Base-by-base conservation (phyloP, 2,113 vertebrate species). In the Paralichthys olivaceus region DNA sequence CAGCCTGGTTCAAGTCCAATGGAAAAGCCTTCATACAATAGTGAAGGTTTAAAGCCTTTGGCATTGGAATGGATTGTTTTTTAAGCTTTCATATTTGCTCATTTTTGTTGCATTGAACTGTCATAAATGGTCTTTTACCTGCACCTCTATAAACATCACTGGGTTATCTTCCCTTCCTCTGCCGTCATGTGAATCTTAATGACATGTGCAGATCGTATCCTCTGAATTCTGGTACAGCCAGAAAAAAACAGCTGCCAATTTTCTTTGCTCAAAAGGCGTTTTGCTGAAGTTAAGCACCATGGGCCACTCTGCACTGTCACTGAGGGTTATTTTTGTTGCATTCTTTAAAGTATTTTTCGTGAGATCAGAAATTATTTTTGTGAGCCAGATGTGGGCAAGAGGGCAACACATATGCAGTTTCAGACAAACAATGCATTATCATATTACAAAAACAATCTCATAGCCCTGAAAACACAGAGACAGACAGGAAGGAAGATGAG, bases 391-490 rank as follows among this genome's bases (percentile, higher is more conserved):
- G 69, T 77, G 58, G 84, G 75, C 71, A 84, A 69, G 40, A 83
- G 81, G 79, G 69, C 75, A 81, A 68, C 74, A 61, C 75, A 72
- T 83, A 76, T 75, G 59, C 85, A 80, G 60, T 68, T 70, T 76
- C 70, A 85, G 66, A 86, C 64, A 89, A 89, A 84, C 72, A 89
- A 80, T 69, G 59, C 59, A 86, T 87, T 88, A 88, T 81, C 84
- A 89, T 89, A 87, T 75, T 75, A 78, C 60, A 72, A 86, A 82
- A 56, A 85, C 79, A 90, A 76, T 83, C 79, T 75, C 70, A 57
- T 19, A 72, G 70, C 62, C 17, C 69, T 62, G 62, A 87, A 79
- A 81, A 83, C 54, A 71, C 7, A 67, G 43, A 80, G n/a, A 47
- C 11, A 68, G 59, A 67, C 8, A 14, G 47, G 72, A 20, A 15